These are phyloP conservation scores for Nesoenas mayeri DNA, from an alignment of 2,113 vertebrate species.

Conservation along the genomic window DNA sequence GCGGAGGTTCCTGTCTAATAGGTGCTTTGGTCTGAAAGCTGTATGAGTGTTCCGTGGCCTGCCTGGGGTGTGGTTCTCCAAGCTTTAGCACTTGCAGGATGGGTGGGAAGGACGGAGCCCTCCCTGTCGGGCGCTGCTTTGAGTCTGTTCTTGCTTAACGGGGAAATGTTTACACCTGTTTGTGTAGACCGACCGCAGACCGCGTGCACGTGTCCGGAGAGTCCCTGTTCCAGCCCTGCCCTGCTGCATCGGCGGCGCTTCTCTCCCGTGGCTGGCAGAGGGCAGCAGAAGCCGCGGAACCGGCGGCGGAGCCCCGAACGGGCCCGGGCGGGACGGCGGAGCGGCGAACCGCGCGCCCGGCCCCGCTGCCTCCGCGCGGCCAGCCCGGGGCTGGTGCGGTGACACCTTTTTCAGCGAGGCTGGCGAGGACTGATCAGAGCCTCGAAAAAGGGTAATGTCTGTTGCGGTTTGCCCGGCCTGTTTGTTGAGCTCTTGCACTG, in stretches of 20 bases:
- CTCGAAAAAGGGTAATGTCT: accelerated
- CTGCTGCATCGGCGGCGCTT: background rate
- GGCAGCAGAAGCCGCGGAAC: constrained; percentile 56
- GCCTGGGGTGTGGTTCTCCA: no score
- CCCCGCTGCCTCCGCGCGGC: no score
- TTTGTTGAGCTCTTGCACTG: background rate
- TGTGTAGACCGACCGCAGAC: accelerated
- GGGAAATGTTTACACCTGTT: no score
- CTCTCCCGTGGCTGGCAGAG: background rate
- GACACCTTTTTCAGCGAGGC: accelerated
- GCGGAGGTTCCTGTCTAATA: background rate
- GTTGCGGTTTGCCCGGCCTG: no score
- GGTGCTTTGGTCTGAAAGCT: background rate
- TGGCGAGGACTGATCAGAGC: accelerated
- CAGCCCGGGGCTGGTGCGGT: accelerated
- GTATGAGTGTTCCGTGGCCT: accelerated
- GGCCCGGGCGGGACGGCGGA: background rate
- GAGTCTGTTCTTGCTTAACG: no score
- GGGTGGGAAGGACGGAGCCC: accelerated
- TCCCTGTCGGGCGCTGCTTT: background rate
- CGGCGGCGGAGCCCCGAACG: background rate
- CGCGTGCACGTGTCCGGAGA: accelerated
- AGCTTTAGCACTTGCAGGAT: no score
- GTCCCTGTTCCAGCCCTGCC: background rate
- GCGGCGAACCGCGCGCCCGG: accelerated